Conservation (phyloP, 2,888 invertebrate species). For the Bellardia bayeri region DNA sequence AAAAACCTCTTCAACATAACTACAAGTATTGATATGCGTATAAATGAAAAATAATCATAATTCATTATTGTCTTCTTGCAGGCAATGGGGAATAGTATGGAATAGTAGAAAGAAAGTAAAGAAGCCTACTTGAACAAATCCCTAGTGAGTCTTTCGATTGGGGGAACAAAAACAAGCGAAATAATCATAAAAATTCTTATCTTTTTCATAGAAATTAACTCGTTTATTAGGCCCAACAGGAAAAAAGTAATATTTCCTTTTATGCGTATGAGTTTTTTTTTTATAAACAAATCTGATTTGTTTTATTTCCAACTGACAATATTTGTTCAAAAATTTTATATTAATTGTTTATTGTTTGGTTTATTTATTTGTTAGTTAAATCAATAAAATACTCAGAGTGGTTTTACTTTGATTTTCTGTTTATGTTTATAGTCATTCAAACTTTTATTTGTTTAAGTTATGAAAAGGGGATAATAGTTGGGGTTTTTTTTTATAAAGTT, state of each 20-base stretch:
- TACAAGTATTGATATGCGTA: constrained; percentile 21
- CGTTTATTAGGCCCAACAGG: background rate
- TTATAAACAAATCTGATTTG: constrained; percentile 33
- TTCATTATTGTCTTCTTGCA: constrained; percentile 43
- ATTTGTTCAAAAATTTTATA: constrained; percentile 51
- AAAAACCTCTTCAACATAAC: constrained; percentile 40
- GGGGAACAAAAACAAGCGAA: background rate
- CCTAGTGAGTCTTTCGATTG: background rate
- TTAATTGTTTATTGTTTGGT: constrained; percentile 2
- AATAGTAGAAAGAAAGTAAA: background rate
- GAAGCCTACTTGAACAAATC: background rate
- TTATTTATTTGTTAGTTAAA: constrained; percentile 39
- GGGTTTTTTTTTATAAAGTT: background rate
- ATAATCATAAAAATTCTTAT: constrained; percentile 53
- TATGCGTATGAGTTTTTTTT: background rate
- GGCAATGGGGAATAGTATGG: background rate
- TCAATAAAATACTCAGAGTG: constrained; percentile 45
- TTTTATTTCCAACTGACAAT: constrained; percentile 18
- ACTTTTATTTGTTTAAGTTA: constrained; percentile 28
- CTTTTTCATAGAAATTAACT: constrained; percentile 52
- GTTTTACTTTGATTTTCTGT: constrained; percentile 32
- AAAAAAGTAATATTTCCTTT: constrained; percentile 37
- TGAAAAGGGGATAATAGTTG: constrained; percentile 18
- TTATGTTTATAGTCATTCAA: constrained; percentile 14
- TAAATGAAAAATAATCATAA: constrained; percentile 51